A percentile compares a stretch with the other conserved stretches of the same genome.
These are phyloP conservation scores for Tachystola acroxantha DNA, from an alignment of 2,888 invertebrate genomes.

Conservation along the genomic window DNA sequence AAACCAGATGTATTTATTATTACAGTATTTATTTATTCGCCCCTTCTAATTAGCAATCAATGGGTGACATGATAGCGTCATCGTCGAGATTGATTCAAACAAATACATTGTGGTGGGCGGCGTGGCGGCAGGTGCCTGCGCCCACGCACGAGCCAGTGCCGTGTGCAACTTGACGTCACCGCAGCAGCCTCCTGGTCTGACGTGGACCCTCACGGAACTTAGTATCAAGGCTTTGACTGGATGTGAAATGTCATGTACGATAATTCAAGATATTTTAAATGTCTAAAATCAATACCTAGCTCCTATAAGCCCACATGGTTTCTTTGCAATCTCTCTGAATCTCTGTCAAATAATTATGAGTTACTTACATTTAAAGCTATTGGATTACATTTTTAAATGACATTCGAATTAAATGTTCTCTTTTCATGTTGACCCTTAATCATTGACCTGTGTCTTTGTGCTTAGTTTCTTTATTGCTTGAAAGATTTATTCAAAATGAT, in stretches of 20 bases:
- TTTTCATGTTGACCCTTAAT: too few relatives aligned
- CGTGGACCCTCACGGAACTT: conserved; percentile 38
- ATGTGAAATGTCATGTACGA: not conserved
- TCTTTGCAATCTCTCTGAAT: too few relatives aligned
- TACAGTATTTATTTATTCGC: not conserved
- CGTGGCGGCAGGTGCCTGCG: conserved; percentile 55
- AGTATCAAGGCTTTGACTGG: conserved; percentile 21
- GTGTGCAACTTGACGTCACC: conserved; percentile 71
- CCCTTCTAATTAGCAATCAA: conserved; percentile 8
- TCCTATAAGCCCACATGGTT: not conserved
- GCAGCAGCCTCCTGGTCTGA: conserved; percentile 44
- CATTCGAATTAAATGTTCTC: too few relatives aligned
- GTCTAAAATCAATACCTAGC: not conserved
- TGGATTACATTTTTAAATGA: too few relatives aligned
- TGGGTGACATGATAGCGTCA: conserved; percentile 10
- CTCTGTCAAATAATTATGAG: too few relatives aligned
- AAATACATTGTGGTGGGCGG: conserved; percentile 45
- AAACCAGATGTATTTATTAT: not conserved
- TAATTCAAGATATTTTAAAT: not conserved
- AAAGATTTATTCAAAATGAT: too few relatives aligned
- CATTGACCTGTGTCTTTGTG: too few relatives aligned
- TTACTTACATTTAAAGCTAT: too few relatives aligned
- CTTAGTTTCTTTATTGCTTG: too few relatives aligned
- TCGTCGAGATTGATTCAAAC: conserved; percentile 36
- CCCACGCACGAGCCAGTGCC: conserved; percentile 61